A percentile compares a stretch with the other conserved stretches of the same genome.
phyloP scores from a whole-genome alignment of 2,113 vertebrate genomes.

The Pelecanoides urinatrix region DNA sequence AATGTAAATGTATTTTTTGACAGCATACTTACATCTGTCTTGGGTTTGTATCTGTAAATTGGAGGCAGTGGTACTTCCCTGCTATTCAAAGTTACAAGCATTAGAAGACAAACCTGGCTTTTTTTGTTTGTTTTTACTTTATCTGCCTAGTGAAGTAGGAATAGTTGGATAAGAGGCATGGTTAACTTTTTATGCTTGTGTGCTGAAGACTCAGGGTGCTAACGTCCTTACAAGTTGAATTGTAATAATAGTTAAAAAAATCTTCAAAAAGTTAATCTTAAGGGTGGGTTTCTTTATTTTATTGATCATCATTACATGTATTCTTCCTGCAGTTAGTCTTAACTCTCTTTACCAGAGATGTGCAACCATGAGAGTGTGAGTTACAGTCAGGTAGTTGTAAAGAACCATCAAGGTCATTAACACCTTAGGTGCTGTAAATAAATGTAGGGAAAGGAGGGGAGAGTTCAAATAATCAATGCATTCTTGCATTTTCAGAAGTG shows the following conservation, averaged over 20 bases:
- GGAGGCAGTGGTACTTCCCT: neutral
- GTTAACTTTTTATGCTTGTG: neutral
- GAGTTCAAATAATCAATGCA: neutral
- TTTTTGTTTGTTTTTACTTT: neutral
- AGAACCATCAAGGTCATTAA: neutral
- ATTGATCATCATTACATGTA: neutral
- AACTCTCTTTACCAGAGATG: neutral
- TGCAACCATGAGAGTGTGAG: neutral
- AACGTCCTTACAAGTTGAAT: neutral
- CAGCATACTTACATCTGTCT: neutral
- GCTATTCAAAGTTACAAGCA: neutral
- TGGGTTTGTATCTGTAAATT: neutral
- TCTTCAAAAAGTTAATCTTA: neutral
- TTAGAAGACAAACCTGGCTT: neutral
- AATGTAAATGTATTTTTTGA: neutral
- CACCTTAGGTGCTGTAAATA: neutral
- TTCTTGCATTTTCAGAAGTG: neutral
- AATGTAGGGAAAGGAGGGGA: neutral
- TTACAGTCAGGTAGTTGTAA: neutral
- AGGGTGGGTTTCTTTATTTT: neutral
- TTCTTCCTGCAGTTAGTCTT: neutral
- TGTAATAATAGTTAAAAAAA: neutral
- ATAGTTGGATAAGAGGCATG: neutral
- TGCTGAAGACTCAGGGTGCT: neutral
- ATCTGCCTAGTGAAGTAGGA: neutral